Conservation (phyloP, 2,113 vertebrate genomes). For the Megaceryle maxima region DNA sequence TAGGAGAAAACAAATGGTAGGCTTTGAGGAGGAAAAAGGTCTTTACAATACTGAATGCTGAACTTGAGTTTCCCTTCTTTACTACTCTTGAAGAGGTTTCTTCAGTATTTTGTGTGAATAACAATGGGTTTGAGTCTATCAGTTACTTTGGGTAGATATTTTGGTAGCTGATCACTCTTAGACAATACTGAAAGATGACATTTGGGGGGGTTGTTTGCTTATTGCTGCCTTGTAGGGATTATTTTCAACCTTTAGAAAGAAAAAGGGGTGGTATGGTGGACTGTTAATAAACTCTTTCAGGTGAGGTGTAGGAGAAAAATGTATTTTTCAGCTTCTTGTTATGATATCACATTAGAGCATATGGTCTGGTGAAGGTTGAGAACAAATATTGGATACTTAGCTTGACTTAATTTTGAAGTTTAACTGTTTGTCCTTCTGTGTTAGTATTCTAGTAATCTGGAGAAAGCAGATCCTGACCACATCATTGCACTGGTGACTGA, state of each 20-base stretch:
- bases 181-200: not conserved
- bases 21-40: not conserved
- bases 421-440: not conserved
- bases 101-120: not conserved
- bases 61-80: not conserved
- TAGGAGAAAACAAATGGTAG: not conserved
- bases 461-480: slow-evolving; percentile 92
- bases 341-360: not conserved
- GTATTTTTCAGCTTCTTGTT: not conserved
- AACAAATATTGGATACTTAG: not conserved
- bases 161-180: not conserved
- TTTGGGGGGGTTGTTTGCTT: not conserved
- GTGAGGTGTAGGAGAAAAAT: not conserved
- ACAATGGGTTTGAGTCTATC: not conserved
- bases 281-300: not conserved
- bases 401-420: not conserved
- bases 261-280: not conserved
- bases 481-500: slow-evolving; percentile 92
- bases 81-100: not conserved
- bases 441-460: slow-evolving; percentile 86
- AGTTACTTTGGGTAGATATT: not conserved
- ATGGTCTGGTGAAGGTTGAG: not conserved
- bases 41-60: not conserved
- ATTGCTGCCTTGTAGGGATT: not conserved
- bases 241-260: not conserved